These are phyloP conservation scores for Cremastinae sp. DNA, from an alignment of 2,888 invertebrate genomes.

Conservation along the genomic window DNA sequence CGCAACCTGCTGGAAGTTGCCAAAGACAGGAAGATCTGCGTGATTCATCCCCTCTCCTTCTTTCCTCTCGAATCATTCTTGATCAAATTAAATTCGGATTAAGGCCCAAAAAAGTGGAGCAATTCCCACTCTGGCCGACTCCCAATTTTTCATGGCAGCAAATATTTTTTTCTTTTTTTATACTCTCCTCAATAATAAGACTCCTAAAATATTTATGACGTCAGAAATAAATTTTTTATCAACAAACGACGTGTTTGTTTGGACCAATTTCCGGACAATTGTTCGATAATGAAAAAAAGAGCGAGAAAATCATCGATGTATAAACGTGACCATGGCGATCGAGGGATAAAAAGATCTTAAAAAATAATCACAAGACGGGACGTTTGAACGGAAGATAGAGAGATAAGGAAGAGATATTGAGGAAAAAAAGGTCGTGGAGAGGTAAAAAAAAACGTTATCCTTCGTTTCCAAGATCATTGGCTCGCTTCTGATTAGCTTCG, in stretches of 20 bases:
- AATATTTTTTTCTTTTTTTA: background rate
- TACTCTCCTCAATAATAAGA: too few relatives aligned
- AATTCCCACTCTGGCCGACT: background rate
- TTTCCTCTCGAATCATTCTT: background rate
- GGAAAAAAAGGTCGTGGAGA: conserved; percentile 20
- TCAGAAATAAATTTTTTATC: too few relatives aligned
- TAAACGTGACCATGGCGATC: background rate
- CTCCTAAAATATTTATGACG: too few relatives aligned
- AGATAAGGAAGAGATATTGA: conserved; percentile 29
- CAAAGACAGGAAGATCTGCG: conserved; percentile 37
- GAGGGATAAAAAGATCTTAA: too few relatives aligned
- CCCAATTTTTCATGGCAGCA: background rate
- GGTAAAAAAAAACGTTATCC: conserved; percentile 60
- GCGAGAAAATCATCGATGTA: background rate
- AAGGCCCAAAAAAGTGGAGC: conserved; percentile 8
- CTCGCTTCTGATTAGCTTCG: conserved; percentile 43
- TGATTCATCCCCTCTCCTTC: conserved; percentile 23
- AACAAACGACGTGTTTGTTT: too few relatives aligned
- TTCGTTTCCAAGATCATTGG: conserved; percentile 66
- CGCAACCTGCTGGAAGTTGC: conserved; percentile 35
- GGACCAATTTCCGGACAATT: background rate
- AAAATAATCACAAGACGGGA: too few relatives aligned
- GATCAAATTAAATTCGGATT: conserved; percentile 43
- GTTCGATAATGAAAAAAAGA: too few relatives aligned
- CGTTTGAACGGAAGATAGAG: conserved; percentile 32